Evolutionary conservation across 2,888 invertebrate species (phyloP), one percentile per base, ranked within the genome.

Genomic region (Synanthedon formicaeformis): DNA sequence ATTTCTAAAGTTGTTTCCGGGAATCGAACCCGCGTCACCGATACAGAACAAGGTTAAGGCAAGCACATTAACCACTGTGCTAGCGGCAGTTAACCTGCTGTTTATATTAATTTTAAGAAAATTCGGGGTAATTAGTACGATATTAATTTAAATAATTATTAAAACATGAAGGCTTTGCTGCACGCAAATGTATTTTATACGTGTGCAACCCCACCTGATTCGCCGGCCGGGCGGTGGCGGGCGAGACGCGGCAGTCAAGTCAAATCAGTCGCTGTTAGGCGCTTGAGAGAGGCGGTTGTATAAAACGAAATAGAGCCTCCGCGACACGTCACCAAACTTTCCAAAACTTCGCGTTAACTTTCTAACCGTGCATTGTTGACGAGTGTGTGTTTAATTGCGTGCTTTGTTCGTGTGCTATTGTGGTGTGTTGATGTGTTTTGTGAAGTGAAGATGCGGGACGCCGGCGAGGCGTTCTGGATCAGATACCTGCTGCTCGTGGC

Each of bases 401-500:
- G 63, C 65, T 62, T 68, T 68, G 62, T 69, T 69, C 69, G 66
- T 67, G 70, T 66, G 74, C 75, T 73, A 73, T 66, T 70, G 48
- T 50, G 59, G 51, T 61, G 81, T 81, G 83, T 86, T 78, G 78
- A 84, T 84, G 85, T 82, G 84, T 73, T 74, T 72, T 71, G 72
- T 77, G 78, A 72, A 68, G 73, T 73, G 74, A 75, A 71, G 67
- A 86, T 86, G 86, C 77, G 79, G 81, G 73, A 78, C 82, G 86
- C 83, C 84, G 71, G 73, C 69, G 73, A 71, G 81, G 84, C 83
- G 81, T 82, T 78, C 79, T 83, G 82, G 73, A 76, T 82, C 66
- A 61, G 62, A 59, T 70, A 76, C 55, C 63, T 79, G 71, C 62
- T 80, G 68, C 73, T 71, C 55, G 76, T 69, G 48, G 76, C 69